Evolutionary conservation across 2,113 vertebrate species (phyloP).

Genomic region (Tricholaema leucomelas): DNA sequence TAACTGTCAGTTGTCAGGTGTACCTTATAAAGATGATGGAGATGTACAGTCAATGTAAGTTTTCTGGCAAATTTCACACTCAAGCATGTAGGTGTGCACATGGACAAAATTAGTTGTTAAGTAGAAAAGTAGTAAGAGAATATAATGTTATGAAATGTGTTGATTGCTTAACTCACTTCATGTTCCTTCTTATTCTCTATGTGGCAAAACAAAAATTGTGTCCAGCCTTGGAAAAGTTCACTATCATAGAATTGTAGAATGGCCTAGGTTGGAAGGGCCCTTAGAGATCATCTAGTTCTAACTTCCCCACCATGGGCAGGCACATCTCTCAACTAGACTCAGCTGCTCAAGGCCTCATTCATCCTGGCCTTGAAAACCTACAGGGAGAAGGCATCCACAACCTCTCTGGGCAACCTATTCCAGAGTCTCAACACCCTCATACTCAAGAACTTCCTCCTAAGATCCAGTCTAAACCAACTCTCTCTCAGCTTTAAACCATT

Average conservation of each 20-base stretch:
- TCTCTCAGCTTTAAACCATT: too few relatives aligned
- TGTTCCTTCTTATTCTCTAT: not conserved
- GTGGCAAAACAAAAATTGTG: not conserved
- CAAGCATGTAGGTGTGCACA: not conserved
- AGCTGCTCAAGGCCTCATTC: too few relatives aligned
- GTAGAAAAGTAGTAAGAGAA: conserved; percentile 29
- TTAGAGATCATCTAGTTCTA: too few relatives aligned
- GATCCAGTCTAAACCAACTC: too few relatives aligned
- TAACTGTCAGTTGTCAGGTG: conserved; percentile 43
- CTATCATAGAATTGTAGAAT: not conserved
- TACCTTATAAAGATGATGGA: conserved; percentile 20
- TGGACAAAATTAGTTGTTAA: not conserved
- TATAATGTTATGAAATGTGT: not conserved
- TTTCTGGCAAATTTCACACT: conserved; percentile 50
- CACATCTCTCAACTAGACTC: too few relatives aligned
- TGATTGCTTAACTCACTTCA: not conserved
- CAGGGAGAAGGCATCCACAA: too few relatives aligned
- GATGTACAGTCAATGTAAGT: conserved; percentile 1
- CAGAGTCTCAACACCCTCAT: too few relatives aligned
- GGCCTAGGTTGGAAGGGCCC: too few relatives aligned
- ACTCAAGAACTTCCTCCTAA: too few relatives aligned
- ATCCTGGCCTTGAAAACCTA: too few relatives aligned
- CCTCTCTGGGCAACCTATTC: too few relatives aligned
- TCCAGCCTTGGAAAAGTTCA: not conserved
- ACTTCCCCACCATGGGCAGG: too few relatives aligned